Evolutionary conservation across 1,140 invertebrate species (phyloP).

Genomic region (Araneus ventricosus): DNA sequence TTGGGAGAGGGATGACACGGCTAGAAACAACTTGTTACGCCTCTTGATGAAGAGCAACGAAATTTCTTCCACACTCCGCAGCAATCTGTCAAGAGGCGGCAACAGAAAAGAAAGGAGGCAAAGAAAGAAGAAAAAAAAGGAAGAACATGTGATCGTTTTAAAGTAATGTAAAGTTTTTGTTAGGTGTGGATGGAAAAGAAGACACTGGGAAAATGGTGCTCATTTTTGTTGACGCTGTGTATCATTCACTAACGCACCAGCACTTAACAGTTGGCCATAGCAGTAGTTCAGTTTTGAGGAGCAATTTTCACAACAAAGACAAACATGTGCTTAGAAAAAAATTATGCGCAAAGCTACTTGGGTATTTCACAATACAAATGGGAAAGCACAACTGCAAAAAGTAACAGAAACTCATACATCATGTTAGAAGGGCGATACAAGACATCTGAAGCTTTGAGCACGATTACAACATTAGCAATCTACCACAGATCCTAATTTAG

Average conservation of each 20-base stretch:
- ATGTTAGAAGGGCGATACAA: too few species aligned
- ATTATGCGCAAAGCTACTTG: too few species aligned
- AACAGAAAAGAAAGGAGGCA: not conserved
- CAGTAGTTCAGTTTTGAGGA: too few species aligned
- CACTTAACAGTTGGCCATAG: too few species aligned
- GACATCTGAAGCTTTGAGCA: too few species aligned
- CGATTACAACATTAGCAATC: too few species aligned
- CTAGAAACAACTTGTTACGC: constrained; percentile 69
- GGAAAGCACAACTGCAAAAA: too few species aligned
- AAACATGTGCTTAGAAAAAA: too few species aligned
- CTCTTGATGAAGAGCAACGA: constrained; percentile 15
- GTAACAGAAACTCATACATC: too few species aligned
- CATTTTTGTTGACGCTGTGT: not conserved
- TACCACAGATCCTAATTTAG: too few species aligned
- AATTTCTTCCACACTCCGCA: constrained; percentile 37
- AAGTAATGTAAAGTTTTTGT: not conserved
- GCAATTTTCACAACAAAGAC: too few species aligned
- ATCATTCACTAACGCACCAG: not conserved
- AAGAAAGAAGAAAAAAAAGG: not conserved
- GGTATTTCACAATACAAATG: too few species aligned
- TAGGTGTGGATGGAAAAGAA: not conserved
- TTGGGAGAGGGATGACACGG: constrained; percentile 20
- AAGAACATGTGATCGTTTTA: not conserved
- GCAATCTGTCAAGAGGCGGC: constrained; percentile 39
- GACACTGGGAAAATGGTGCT: not conserved